These are phyloP conservation scores for Thamnophis elegans DNA, from an alignment of 2,797 vertebrate genomes.

Conservation along the genomic window DNA sequence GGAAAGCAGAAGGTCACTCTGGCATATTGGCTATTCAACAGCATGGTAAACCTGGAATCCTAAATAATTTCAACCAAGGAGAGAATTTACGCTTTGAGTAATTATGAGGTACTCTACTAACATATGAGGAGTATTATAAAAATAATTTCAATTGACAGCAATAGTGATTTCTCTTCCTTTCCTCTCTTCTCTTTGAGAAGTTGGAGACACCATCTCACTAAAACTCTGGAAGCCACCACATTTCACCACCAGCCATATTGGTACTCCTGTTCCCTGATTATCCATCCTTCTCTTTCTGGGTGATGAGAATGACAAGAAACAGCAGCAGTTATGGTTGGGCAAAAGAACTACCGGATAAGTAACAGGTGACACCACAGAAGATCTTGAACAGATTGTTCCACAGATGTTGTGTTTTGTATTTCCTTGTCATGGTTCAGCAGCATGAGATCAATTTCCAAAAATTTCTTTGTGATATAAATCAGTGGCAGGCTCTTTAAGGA, in stretches of 20 bases:
- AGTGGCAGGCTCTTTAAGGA: background rate
- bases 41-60: background rate
- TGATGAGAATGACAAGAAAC: background rate
- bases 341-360: background rate
- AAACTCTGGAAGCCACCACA: background rate
- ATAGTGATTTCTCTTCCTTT: background rate
- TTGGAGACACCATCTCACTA: background rate
- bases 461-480: background rate
- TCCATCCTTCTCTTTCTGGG: background rate
- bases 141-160: background rate
- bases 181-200: background rate
- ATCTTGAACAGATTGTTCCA: background rate
- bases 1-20: conserved; percentile 33
- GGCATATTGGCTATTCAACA: conserved; percentile 24
- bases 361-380: background rate
- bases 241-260: background rate
- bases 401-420: background rate
- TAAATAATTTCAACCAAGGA: background rate
- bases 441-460: background rate
- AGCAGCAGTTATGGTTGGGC: background rate
- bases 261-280: background rate
- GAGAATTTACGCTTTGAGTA: background rate
- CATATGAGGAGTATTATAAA: background rate
- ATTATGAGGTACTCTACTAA: background rate
- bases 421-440: background rate